Evolutionary conservation across 2,113 vertebrate species (phyloP).

Genomic region (Megaceryle torquata): DNA sequence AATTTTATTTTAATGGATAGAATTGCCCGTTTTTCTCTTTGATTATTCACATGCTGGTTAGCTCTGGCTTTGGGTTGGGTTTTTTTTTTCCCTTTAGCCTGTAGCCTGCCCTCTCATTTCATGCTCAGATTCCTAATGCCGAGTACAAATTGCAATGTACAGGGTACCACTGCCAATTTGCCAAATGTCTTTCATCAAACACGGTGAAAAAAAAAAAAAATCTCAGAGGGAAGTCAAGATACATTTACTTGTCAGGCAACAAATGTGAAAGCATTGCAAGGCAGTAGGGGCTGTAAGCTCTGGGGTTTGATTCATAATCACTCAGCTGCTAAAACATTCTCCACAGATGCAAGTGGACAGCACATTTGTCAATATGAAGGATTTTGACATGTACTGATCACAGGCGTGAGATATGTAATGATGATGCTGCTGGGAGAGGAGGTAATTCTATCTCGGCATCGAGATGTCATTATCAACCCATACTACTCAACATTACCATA

Average conservation of each 20-base stretch:
- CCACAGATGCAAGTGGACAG: conserved; percentile 96
- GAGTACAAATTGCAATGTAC: conserved; percentile 83
- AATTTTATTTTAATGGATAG: neutral
- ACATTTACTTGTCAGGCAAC: conserved; percentile 86
- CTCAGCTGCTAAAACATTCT: conserved; percentile 98
- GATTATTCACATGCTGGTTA: conserved; percentile 58
- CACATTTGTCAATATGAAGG: conserved; percentile 99
- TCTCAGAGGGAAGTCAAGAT: conserved; percentile 85
- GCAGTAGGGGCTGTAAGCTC: conserved; percentile 77
- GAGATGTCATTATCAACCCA: conserved; percentile 75
- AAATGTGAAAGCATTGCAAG: conserved; percentile 79
- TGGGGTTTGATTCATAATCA: conserved; percentile 98
- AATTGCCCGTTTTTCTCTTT: conserved; percentile 5
- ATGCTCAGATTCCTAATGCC: conserved; percentile 75
- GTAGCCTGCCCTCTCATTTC: conserved; percentile 75
- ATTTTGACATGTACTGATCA: conserved; percentile 98
- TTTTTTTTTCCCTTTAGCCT: conserved; percentile 50
- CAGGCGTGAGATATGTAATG: conserved; percentile 95
- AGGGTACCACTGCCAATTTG: conserved; percentile 89
- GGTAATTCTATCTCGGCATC: conserved; percentile 77
- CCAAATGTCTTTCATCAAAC: conserved; percentile 93
- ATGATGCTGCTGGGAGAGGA: conserved; percentile 86
- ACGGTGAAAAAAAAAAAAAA: conserved; percentile 66
- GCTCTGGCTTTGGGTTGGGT: neutral
- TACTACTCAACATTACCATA: conserved; percentile 54